These are phyloP conservation scores for Rhabdophis nuchalis DNA, from an alignment of 2,797 vertebrate species.

Conservation along the genomic window DNA sequence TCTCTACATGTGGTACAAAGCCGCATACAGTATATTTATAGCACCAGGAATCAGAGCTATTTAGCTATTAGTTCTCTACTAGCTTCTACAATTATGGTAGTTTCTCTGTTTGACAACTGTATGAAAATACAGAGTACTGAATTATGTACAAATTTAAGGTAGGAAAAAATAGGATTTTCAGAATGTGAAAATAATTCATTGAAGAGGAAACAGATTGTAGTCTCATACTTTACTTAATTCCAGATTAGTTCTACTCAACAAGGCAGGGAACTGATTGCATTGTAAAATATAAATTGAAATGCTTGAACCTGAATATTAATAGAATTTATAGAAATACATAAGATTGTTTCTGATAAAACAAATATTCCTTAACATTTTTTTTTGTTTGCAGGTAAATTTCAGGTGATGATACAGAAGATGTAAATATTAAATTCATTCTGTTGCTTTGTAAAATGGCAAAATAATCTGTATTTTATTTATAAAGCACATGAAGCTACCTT, in stretches of 20 bases:
- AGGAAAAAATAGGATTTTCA: not conserved
- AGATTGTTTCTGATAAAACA: conserved; percentile 3
- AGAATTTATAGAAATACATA: conserved; percentile 10
- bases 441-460: conserved; percentile 27
- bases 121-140: not conserved
- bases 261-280: not conserved
- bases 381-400: conserved; percentile 77
- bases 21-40: not conserved
- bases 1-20: not conserved
- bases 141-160: not conserved
- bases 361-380: not conserved
- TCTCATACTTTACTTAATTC: not conserved
- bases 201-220: not conserved
- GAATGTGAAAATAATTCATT: not conserved
- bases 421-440: conserved; percentile 53
- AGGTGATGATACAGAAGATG: conserved; percentile 83
- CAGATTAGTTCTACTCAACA: not conserved
- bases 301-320: not conserved
- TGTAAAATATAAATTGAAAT: not conserved
- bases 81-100: not conserved
- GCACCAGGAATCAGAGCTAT: not conserved
- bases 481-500: conserved; percentile 28
- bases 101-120: not conserved
- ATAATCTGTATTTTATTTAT: conserved; percentile 38
- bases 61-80: not conserved